Evolutionary conservation across 2,888 invertebrate genomes (phyloP).

Genomic region (Adineta ricciae): DNA sequence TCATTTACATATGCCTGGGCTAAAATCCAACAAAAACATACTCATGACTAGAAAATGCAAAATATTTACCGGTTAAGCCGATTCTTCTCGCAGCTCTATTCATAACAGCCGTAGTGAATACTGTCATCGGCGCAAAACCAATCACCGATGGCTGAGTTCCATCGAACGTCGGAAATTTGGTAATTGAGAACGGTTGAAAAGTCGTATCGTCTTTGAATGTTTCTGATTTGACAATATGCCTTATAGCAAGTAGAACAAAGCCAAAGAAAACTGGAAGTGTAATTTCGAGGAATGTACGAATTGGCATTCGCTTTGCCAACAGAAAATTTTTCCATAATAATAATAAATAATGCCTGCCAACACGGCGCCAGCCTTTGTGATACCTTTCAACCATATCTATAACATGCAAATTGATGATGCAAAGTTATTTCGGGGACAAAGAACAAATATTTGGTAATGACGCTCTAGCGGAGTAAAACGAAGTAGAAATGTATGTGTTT

Average conservation of each 20-base stretch:
- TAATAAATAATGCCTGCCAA: constrained; percentile 44
- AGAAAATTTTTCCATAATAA: constrained; percentile 74
- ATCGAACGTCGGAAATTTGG: constrained; percentile 27
- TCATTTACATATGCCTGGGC: neutral
- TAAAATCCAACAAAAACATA: neutral
- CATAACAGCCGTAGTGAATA: neutral
- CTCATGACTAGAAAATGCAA: neutral
- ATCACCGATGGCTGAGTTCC: neutral
- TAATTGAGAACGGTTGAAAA: constrained; percentile 40
- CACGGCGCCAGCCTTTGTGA: neutral
- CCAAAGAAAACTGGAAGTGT: constrained; percentile 43
- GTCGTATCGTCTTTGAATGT: constrained; percentile 40
- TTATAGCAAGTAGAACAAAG: constrained; percentile 61
- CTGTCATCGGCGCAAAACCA: neutral
- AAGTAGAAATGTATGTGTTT: neutral
- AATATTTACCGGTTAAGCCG: neutral
- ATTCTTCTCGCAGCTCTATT: neutral
- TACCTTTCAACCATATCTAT: neutral
- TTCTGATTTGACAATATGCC: constrained; percentile 60
- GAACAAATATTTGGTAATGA: no score
- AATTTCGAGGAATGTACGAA: constrained; percentile 62
- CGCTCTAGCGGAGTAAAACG: neutral
- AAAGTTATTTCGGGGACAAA: no score
- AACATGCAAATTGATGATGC: neutral
- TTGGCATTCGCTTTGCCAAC: constrained; percentile 63